Evolutionary conservation across 2,113 vertebrate species (phyloP), one percentile per base, ranked within the genome.

Genomic region (Gambusia affinis): DNA sequence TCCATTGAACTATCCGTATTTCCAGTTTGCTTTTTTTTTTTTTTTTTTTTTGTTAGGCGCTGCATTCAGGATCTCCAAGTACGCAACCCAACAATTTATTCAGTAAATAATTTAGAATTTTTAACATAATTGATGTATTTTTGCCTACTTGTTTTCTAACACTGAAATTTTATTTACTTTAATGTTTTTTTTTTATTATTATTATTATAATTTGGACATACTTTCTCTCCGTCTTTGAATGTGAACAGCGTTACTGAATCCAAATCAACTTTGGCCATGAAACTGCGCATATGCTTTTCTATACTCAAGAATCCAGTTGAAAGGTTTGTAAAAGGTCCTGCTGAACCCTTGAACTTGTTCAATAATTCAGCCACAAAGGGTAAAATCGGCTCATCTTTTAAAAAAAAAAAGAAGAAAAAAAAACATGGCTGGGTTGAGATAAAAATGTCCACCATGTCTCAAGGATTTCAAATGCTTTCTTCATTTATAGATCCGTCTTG

Each of bases 281-380:
- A 27, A 17, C 19, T 33, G 30, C 67, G 3, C 28, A 51, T 29
- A 31, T 12, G 14, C 44, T 3, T 10, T 24, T 57, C 29, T 11
- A n/a, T 33, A 51, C 17, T 47, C 5, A 19, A 47, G 8, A 31
- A 33, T 51, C 71, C 42, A 51, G 71, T 51, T 33, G 61, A 64
- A 64, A 64, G 29, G 19, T 39, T 31, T 64, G 12, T 39, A 33
- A 73, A 61, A 64, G 42, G 29, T 39, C 39, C 60, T n/a, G 47
- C 31, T 73, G 39, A 64, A 72, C 60, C 70, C 60, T 42, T 72
- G 70, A 73, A 73, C 39, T 47, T 29, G 42, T n/a, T 73, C 61
- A 64, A 73, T 73, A 64, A 73, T 73, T 73, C 22, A 73, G 19
- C 6, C 8, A 29, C 22, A 61, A 15, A 62, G 71, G 30, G 17